Conservation (phyloP, 2,113 vertebrate genomes). For the Plotosus lineatus region DNA sequence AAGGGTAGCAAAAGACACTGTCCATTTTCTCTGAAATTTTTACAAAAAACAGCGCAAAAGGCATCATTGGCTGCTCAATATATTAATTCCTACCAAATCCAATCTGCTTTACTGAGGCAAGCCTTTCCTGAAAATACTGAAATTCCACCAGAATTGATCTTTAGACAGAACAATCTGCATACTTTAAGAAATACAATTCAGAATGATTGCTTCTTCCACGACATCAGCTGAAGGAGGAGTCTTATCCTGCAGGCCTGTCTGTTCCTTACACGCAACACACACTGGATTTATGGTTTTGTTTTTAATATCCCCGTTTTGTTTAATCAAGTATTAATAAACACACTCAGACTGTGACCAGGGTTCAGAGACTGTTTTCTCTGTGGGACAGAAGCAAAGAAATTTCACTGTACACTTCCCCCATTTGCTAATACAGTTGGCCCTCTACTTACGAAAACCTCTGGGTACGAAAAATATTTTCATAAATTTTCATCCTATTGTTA, state of each 20-base stretch:
- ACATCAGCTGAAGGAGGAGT: background rate
- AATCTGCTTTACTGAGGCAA: background rate
- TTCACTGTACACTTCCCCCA: background rate
- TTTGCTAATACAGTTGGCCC: too few species aligned
- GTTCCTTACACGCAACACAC: background rate
- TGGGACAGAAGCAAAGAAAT: background rate
- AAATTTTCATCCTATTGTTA: too few species aligned
- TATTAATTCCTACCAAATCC: too few species aligned
- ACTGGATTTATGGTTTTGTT: constrained; percentile 44
- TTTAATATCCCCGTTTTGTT: background rate
- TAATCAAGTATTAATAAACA: background rate
- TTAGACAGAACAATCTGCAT: background rate
- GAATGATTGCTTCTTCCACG: background rate
- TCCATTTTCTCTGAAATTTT: background rate
- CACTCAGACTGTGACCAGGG: background rate
- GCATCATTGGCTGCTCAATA: background rate
- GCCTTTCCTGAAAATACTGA: background rate
- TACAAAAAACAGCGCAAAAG: background rate
- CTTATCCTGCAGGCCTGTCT: background rate
- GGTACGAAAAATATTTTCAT: too few species aligned
- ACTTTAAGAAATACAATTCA: background rate
- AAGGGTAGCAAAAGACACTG: too few species aligned
- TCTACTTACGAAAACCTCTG: too few species aligned
- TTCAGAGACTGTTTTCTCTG: background rate
- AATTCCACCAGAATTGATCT: background rate